Base-by-base conservation (phyloP, 2,113 vertebrate genomes). In the Takifugu flavidus region DNA sequence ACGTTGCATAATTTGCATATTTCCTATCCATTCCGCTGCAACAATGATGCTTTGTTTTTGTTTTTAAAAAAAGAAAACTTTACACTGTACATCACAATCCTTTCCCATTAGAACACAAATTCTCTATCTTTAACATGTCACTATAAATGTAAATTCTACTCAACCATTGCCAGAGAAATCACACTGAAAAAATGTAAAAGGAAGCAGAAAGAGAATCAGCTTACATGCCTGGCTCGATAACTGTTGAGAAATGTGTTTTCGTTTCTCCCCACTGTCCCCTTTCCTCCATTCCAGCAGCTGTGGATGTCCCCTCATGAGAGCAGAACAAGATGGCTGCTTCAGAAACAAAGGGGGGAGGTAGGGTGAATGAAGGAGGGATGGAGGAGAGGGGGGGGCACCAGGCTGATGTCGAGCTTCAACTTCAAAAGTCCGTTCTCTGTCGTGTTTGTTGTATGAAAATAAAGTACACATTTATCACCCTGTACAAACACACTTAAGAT, bases 41-140 rank as follows among this genome's bases (percentile, higher is more conserved):
- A 82, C 71, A 87, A 73, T 84, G 78, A 82, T 79, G 62, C 59
- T 77, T 57, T 54, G 31, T 54, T 49, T n/a, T 49, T 49, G n/a
- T n/a, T 62, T 72, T 69, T 25, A 3, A 62, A 82, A 77, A 68
- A 82, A 82, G 3, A 81, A 82, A 79, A 81, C 72, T 85, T 89
- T 86, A 88, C 79, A 87, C 84, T 89, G 84, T 90, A 90, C 89
- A 89, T 83, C 76, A 85, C 68, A 82, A 85, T 74, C 75, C 54
- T 75, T 82, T 85, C 79, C 75, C 72, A 78, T 79, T 75, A 61
- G 54, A 84, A 84, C 66, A 82, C 63, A 83, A 77, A 65, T 60
- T 75, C 65, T n/a, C n/a, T 46, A 74, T 69, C 74, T 78, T 77
- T 25, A 78, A 78, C 75, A 79, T 64, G 50, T 70, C 70, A 67